Base-by-base conservation (phyloP, 2,888 invertebrate genomes). In the Stenoptilia bipunctidactyla region DNA sequence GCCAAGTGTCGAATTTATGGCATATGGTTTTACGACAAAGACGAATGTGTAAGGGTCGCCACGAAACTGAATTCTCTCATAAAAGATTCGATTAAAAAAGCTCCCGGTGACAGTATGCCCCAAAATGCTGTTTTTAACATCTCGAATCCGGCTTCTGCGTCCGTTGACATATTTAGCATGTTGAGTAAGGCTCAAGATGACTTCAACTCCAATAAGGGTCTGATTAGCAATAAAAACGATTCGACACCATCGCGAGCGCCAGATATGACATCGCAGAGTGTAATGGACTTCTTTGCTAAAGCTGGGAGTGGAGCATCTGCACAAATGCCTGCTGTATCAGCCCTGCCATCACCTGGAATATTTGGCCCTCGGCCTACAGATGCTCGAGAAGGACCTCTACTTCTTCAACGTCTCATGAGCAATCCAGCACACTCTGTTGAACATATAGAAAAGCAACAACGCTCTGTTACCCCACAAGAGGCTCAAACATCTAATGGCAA, bases 1-100 rank as follows among this genome's bases (percentile, higher is more conserved):
- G 89, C 91, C n/a, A 88, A 90, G 59, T 90, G 89, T 55, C 89
- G 90, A 49, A 96, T 97, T 62, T 92, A 91, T 70, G 96, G 97
- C 55, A 93, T 97, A 70, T 97, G 97, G 97, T 97, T 97, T 77
- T 97, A 96, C 66, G 94, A 95, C 63, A 90, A 91, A 72, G 91
- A 92, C 53, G 96, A 96, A 71, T 96, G 96, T 64, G 88, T 91
- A 51, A 88, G 92, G 57, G 91, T 96, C 47, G 90, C 92, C 39
- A 87, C 87, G 40, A 86, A 92, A 58, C 85, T 94, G 44, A 90
- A 90, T 66, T 87, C 87, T 46, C 75, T 94, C 44, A 88, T 92
- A 41, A 90, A 90, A 56, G 89, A 89, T 46, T 83, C 86, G 2
- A 75, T 66, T 38, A 80, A 83, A 45, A 68, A 59, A 50, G 53